phyloP scores from a whole-genome alignment of 1,140 invertebrate genomes.

The Plodia interpunctella region DNA sequence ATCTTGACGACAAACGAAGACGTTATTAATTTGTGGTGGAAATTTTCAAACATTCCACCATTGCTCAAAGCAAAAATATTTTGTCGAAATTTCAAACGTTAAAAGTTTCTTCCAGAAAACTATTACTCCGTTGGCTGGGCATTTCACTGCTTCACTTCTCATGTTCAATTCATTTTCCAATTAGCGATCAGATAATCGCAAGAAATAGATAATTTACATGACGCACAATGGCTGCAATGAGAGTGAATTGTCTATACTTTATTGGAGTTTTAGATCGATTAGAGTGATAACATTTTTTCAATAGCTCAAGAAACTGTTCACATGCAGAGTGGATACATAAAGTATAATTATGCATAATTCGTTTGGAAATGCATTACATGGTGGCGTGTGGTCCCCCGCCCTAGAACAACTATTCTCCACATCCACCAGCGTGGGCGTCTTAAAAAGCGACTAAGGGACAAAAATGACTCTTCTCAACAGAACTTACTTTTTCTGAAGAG shows the following conservation, averaged over 20 bases:
- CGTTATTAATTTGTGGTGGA: not conserved
- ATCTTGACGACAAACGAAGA: not conserved
- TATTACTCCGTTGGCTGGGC: not conserved
- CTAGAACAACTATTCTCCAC: no score
- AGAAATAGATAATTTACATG: slow-evolving; percentile 10
- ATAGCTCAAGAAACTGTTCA: slow-evolving; percentile 2
- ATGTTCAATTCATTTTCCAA: slow-evolving; percentile 5
- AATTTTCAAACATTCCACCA: no score
- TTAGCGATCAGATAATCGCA: slow-evolving; percentile 10
- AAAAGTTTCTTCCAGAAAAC: slow-evolving; percentile 4
- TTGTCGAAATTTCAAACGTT: no score
- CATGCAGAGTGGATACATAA: not conserved
- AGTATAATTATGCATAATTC: not conserved
- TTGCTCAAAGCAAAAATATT: no score
- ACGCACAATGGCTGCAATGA: slow-evolving; percentile 6
- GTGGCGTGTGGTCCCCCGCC: no score
- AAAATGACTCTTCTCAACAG: no score
- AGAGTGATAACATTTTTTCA: not conserved
- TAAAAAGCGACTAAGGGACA: no score
- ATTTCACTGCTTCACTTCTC: slow-evolving; percentile 10
- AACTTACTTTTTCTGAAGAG: no score
- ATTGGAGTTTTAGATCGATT: slow-evolving; percentile 6
- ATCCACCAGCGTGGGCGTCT: no score
- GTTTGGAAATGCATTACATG: no score
- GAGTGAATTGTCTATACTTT: slow-evolving; percentile 11